phyloP scores from a whole-genome alignment of 2,888 invertebrate species.

The Synanthedon myopaeformis region DNA sequence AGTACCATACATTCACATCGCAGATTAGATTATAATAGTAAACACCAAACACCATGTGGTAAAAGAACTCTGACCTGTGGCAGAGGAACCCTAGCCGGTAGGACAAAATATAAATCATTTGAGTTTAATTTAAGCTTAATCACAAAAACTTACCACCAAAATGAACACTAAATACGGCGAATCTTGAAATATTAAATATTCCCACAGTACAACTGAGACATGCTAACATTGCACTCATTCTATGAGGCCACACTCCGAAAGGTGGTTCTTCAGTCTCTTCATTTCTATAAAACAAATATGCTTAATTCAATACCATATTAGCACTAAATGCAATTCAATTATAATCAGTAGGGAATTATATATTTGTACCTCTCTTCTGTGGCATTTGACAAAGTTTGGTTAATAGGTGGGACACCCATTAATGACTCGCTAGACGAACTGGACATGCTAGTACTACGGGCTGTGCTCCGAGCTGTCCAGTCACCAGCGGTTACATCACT shows the following conservation, averaged over 20 bases:
- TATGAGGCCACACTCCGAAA: conserved; percentile 60
- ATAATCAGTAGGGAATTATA: not conserved
- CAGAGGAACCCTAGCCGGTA: too few relatives aligned
- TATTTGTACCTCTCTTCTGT: conserved; percentile 47
- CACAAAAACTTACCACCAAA: conserved; percentile 76
- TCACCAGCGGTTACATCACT: conserved; percentile 49
- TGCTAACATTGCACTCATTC: conserved; percentile 82
- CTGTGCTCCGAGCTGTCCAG: conserved; percentile 50
- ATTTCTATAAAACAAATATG: conserved; percentile 26
- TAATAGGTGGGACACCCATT: conserved; percentile 27
- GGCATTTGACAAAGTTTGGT: conserved; percentile 29
- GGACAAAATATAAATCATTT: too few relatives aligned
- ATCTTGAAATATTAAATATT: conserved; percentile 88
- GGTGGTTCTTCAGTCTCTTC: conserved; percentile 58
- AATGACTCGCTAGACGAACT: conserved; percentile 56
- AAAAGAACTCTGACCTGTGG: too few relatives aligned
- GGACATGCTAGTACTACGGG: conserved; percentile 45
- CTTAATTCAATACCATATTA: not conserved
- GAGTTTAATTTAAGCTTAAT: too few relatives aligned
- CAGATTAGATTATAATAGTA: too few relatives aligned
- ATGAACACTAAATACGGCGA: conserved; percentile 86
- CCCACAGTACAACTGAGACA: conserved; percentile 88
- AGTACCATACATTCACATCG: too few relatives aligned
- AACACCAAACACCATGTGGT: too few relatives aligned
- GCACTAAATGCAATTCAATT: too few relatives aligned